Percentiles rank a stretch among this genome's conserved stretches.
Conservation (phyloP, 2,113 vertebrate species). For the Cololabis saira region DNA sequence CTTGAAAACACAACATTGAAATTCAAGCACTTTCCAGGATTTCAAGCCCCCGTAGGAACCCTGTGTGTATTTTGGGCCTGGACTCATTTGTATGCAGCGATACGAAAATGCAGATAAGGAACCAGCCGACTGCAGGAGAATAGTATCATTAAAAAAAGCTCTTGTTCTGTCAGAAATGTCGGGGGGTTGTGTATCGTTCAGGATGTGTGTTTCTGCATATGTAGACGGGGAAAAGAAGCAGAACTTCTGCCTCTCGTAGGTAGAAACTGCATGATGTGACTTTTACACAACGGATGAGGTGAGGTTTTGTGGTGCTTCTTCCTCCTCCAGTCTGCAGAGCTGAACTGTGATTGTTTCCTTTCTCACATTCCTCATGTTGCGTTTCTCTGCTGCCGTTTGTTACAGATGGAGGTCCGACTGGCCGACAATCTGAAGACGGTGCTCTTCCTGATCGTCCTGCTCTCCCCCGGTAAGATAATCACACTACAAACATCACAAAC, state of each 20-base stretch:
- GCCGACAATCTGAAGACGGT: conserved; percentile 10
- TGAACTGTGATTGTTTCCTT: conserved; percentile 9
- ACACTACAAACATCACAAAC: neutral
- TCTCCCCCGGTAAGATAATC: conserved; percentile 49
- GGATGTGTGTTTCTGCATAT: conserved; percentile 8
- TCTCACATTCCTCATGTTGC: conserved; percentile 15
- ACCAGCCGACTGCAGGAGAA: conserved; percentile 36
- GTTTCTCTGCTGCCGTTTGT: conserved; percentile 4
- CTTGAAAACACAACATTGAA: conserved; percentile 68
- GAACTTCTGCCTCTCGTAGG: neutral
- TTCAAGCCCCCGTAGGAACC: too few relatives aligned
- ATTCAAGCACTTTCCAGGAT: too few relatives aligned
- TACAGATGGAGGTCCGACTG: conserved; percentile 28
- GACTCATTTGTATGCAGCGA: conserved; percentile 62
- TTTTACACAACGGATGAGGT: too few relatives aligned
- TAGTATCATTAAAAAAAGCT: conserved; percentile 38
- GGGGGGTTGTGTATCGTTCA: conserved; percentile 4
- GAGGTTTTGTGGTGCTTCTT: neutral
- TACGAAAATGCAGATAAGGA: conserved; percentile 46
- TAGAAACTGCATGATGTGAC: neutral
- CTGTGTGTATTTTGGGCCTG: conserved; percentile 61
- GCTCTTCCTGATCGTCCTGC: conserved; percentile 37
- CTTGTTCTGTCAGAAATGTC: conserved; percentile 12
- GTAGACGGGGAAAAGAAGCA: neutral
- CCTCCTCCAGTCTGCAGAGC: neutral